These are phyloP conservation scores for Cepphus grylle DNA, from an alignment of 2,113 vertebrate genomes.

Conservation along the genomic window DNA sequence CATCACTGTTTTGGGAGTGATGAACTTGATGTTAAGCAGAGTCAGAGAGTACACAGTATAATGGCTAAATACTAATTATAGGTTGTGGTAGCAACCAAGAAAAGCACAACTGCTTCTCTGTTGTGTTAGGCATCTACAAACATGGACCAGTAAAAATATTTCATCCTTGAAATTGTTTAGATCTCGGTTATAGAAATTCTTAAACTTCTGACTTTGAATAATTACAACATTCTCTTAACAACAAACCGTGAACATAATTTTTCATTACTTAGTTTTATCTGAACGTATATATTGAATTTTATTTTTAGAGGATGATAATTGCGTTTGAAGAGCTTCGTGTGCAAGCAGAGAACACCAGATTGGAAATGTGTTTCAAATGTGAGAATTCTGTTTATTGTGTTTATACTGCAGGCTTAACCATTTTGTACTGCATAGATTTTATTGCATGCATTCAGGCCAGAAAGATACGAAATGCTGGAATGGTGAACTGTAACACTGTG, in stretches of 20 bases:
- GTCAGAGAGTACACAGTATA: background rate
- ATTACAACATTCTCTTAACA: background rate
- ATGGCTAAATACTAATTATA: background rate
- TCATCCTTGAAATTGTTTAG: background rate
- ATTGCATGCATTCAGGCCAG: background rate
- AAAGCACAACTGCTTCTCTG: background rate
- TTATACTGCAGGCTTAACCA: background rate
- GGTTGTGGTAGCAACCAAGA: background rate
- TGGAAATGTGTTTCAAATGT: constrained; percentile 80
- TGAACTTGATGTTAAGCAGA: background rate
- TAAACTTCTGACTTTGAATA: background rate
- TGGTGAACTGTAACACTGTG: background rate
- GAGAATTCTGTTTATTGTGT: constrained; percentile 2
- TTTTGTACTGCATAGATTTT: background rate
- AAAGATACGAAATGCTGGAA: background rate
- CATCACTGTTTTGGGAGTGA: background rate
- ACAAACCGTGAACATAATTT: background rate
- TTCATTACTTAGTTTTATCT: background rate
- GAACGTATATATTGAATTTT: background rate
- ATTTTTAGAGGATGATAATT: constrained; percentile 79
- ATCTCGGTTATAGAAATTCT: background rate
- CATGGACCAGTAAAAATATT: background rate
- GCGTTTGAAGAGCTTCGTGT: constrained; percentile 85
- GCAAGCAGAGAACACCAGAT: constrained; percentile 80
- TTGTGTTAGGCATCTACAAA: background rate